These are phyloP conservation scores for Sebastes taczanowskii DNA, from an alignment of 2,797 vertebrate genomes.

Conservation along the genomic window DNA sequence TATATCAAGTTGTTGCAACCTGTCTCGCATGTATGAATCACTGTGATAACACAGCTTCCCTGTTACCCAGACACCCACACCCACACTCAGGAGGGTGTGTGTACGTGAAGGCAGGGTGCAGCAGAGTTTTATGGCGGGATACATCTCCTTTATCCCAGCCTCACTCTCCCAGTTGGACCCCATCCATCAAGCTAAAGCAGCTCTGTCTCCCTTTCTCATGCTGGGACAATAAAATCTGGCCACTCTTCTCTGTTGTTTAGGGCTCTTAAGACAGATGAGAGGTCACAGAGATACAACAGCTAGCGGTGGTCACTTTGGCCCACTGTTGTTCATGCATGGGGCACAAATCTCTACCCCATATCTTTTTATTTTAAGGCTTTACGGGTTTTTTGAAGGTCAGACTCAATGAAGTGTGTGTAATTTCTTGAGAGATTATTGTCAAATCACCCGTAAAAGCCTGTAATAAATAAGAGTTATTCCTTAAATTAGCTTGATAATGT, in stretches of 20 bases:
- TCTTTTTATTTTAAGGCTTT: conserved; percentile 9
- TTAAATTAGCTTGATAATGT: background rate
- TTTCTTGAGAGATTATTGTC: background rate
- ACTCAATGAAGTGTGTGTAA: background rate
- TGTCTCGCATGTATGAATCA: conserved; percentile 64
- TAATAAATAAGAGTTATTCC: background rate
- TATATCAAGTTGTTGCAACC: conserved; percentile 52
- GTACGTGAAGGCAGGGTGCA: conserved; percentile 35
- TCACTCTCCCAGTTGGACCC: conserved; percentile 67
- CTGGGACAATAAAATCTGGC: conserved; percentile 66
- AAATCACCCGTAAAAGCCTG: background rate
- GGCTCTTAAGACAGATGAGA: conserved; percentile 59
- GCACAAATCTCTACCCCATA: conserved; percentile 1
- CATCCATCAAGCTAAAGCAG: conserved; percentile 71
- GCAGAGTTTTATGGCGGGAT: conserved; percentile 63
- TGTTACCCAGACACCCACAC: conserved; percentile 22
- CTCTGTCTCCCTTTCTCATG: conserved; percentile 66
- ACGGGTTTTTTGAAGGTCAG: background rate
- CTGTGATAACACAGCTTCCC: conserved; percentile 28
- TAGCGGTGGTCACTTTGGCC: conserved; percentile 39
- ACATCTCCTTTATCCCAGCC: conserved; percentile 56
- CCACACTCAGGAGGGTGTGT: conserved; percentile 12
- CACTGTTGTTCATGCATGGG: conserved; percentile 4
- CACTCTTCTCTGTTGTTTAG: conserved; percentile 70
- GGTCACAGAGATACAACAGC: conserved; percentile 59